A percentile compares a stretch with the other conserved stretches of the same genome.
Conservation (phyloP, 1,140 invertebrate genomes). For the Saxidomus purpurata region DNA sequence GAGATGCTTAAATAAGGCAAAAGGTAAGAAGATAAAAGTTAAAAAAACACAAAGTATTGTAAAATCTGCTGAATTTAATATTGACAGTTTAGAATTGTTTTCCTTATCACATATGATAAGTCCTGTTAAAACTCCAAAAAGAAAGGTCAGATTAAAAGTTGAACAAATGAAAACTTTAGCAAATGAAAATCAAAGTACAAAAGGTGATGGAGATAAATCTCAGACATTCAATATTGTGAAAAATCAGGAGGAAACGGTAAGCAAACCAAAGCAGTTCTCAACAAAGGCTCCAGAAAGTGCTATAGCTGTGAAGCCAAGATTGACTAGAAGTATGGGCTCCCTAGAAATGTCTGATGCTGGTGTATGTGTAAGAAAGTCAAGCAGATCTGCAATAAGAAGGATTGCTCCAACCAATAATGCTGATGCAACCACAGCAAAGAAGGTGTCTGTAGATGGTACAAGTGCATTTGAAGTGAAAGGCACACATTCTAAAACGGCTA, state of each 20-base stretch:
- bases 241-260: not conserved
- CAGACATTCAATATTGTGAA: not conserved
- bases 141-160: not conserved
- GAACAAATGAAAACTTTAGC: not conserved
- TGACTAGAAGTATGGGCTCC: not conserved
- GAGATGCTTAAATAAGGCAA: not conserved
- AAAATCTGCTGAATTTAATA: not conserved
- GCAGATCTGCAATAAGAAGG: not conserved
- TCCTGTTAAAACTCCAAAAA: slow-evolving; percentile 36
- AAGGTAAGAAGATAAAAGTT: not conserved
- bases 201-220: not conserved
- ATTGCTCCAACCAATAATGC: not conserved
- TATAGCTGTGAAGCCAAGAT: not conserved
- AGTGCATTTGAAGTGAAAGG: not conserved
- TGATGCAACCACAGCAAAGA: not conserved
- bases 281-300: slow-evolving; percentile 4
- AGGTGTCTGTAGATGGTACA: not conserved
- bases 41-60: not conserved
- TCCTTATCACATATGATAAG: slow-evolving; percentile 25
- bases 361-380: not conserved
- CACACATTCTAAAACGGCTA: not conserved
- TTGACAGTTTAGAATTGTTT: slow-evolving; percentile 22
- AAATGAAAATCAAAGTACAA: not conserved
- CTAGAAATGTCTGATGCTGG: not conserved
- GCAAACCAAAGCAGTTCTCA: not conserved